These are phyloP conservation scores for Crotalus tigris DNA, from an alignment of 2,113 vertebrate genomes.

Conservation along the genomic window DNA sequence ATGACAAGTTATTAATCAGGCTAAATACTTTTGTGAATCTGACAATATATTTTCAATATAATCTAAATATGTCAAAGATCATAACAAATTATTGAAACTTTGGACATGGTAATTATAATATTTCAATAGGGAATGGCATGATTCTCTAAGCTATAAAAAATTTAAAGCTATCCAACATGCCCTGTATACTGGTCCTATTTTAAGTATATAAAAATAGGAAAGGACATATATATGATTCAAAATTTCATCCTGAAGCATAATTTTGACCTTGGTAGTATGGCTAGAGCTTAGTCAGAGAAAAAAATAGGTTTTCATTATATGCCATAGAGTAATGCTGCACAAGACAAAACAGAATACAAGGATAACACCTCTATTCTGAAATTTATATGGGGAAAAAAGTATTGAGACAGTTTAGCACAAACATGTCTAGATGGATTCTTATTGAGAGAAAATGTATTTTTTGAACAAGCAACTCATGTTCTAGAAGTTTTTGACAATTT, in stretches of 20 bases:
- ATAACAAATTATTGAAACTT: neutral
- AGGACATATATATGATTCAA: neutral
- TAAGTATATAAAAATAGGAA: neutral
- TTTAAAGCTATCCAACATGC: neutral
- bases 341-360: neutral
- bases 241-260: neutral
- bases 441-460: neutral
- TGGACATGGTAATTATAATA: neutral
- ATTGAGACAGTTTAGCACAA: neutral
- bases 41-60: neutral
- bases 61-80: neutral
- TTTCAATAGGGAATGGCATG: neutral
- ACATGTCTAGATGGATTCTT: neutral
- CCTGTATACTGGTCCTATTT: neutral
- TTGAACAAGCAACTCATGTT: neutral
- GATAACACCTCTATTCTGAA: neutral
- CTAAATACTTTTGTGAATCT: neutral
- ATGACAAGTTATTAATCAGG: neutral
- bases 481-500: neutral
- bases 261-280: neutral
- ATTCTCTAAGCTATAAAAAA: neutral
- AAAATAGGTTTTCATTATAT: neutral
- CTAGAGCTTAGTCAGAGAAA: neutral
- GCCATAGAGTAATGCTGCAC: neutral
- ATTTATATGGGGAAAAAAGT: neutral